Evolutionary conservation across 2,797 vertebrate species (phyloP).

Genomic region (Sebastes vulpes): DNA sequence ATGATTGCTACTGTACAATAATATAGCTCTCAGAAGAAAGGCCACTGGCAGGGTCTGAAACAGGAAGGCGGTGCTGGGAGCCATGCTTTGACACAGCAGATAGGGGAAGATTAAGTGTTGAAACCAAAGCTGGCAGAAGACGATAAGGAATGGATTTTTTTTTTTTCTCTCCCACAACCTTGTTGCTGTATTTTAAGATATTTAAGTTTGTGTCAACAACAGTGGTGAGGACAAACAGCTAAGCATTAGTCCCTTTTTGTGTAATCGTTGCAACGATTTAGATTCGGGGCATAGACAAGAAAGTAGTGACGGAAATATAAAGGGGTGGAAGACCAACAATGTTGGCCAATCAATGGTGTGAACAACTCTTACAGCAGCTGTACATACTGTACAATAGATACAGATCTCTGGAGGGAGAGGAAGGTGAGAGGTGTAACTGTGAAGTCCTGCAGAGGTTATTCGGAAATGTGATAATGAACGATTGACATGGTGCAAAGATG

Average conservation of each 20-base stretch:
- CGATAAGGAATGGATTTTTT: slow-evolving; percentile 53
- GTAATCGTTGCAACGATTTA: not conserved
- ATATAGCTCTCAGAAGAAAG: slow-evolving; percentile 39
- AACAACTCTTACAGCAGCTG: not conserved
- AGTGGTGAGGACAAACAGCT: not conserved
- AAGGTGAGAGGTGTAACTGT: slow-evolving; percentile 25
- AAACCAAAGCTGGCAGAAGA: slow-evolving; percentile 64
- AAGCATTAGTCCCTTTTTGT: not conserved
- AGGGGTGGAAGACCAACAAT: not conserved
- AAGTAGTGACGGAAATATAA: not conserved
- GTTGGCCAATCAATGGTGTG: slow-evolving; percentile 14
- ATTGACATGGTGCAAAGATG: not conserved
- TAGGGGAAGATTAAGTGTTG: slow-evolving; percentile 64
- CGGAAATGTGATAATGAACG: not conserved
- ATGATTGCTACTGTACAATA: slow-evolving; percentile 53
- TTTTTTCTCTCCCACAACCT: slow-evolving; percentile 13
- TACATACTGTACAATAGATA: not conserved
- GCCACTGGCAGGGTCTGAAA: slow-evolving; percentile 43
- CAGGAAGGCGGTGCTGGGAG: slow-evolving; percentile 32
- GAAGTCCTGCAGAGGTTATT: slow-evolving; percentile 31
- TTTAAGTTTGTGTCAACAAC: slow-evolving; percentile 46
- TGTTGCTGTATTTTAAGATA: slow-evolving; percentile 45
- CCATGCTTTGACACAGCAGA: slow-evolving; percentile 67
- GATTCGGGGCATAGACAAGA: slow-evolving; percentile 13
- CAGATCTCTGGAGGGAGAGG: not conserved